phyloP scores from a whole-genome alignment of 2,113 vertebrate genomes.

The Euleptes europaea region DNA sequence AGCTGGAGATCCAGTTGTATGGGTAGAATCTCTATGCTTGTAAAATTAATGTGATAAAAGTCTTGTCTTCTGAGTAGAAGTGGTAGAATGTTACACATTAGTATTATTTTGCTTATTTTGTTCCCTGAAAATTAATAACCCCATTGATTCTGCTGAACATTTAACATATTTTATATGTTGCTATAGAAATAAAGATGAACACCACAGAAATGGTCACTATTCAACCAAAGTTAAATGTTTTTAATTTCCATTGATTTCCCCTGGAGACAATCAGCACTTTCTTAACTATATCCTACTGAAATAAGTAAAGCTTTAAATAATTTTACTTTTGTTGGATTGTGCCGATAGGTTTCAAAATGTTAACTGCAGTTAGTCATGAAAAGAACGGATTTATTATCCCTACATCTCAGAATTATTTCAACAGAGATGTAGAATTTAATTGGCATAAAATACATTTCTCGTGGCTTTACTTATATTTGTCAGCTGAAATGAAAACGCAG shows the following conservation, averaged over 20 bases:
- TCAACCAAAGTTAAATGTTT: neutral
- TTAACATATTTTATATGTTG: no score
- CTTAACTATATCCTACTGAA: neutral
- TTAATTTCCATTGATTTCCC: neutral
- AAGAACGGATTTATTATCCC: neutral
- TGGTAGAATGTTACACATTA: no score
- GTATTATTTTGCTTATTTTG: no score
- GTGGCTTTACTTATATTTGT: slow-evolving; percentile 1
- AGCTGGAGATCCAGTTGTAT: no score
- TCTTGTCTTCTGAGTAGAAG: no score
- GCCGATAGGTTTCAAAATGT: slow-evolving; percentile 7
- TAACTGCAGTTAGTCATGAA: neutral
- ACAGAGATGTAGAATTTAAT: slow-evolving; percentile 12
- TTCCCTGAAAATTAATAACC: no score
- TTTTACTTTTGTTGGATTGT: neutral
- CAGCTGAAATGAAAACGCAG: slow-evolving; percentile 25
- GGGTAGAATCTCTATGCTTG: no score
- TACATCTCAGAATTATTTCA: neutral
- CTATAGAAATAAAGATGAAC: no score
- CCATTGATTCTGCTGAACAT: no score
- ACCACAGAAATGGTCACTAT: neutral
- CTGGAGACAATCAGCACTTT: neutral
- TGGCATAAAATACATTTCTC: neutral
- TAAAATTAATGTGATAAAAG: no score
- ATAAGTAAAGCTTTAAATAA: neutral